Base-by-base conservation (phyloP, 2,888 invertebrate genomes). In the Morinoia aosen region DNA sequence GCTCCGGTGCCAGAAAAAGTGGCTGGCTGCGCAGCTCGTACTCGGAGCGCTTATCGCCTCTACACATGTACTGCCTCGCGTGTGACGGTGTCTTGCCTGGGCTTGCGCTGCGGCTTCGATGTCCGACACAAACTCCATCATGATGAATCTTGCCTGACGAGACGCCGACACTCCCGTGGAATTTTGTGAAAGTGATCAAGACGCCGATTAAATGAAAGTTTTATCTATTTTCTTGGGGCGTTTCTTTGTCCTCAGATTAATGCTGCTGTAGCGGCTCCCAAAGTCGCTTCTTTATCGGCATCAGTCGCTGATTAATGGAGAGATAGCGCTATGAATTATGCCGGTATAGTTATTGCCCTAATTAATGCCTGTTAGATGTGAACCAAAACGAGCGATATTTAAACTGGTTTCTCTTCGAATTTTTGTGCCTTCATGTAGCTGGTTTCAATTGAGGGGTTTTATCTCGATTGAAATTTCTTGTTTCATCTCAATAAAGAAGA, bases 71-170 rank as follows among this genome's bases (percentile, higher is more conserved):
- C 57, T 10, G 33, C 33, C 93, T 93, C 48, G 93, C 93, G 48
- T 57, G 93, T 48, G 57, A 93, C 57, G 57, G 56, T 93, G 93
- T 93, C 56, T 57, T 33, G 93, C 57, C 19, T 93, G 39, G 93
- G 56, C 93, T 33, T 56, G 57, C 57, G 57, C 57, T 57, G 93
- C 93, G 57, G 58, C 57, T 56, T 57, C 33, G 93, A 48, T 93
- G 93, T 93, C 93, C 57, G 33, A 93, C 93, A 93, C 93, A 33
- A 56, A 48, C 93, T 93, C 39, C 93, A 93, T 93, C 93, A 93
- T 93, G 93, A 93, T 93, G 93, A 57, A 93, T 93, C 93, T 93
- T 93, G 57, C 57, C 93, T 57, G 57, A 57, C 93, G 57, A 93
- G 93, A 48, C 93, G 57, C 93, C 57, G 58, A 93, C 93, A 93